Conservation (phyloP, 2,888 invertebrate genomes). For the Nysson spinosus region DNA sequence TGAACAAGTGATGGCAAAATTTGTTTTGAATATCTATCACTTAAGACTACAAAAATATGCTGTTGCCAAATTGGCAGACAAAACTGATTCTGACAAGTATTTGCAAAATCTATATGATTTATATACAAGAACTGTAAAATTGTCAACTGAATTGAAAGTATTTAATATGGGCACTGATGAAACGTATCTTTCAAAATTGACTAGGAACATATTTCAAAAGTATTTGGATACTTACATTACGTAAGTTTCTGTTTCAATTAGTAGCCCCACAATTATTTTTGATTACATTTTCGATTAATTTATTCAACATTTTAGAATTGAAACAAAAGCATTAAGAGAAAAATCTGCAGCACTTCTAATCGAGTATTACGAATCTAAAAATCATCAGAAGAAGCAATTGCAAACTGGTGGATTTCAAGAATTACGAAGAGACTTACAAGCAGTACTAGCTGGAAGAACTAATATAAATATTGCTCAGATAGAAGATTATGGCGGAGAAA, state of each 20-base stretch:
- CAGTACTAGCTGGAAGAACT: constrained; percentile 92
- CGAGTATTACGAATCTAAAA: constrained; percentile 93
- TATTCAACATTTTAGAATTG: constrained; percentile 78
- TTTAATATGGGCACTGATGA: constrained; percentile 90
- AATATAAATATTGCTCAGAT: constrained; percentile 96
- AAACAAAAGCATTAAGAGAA: constrained; percentile 87
- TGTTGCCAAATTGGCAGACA: constrained; percentile 88
- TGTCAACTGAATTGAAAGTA: constrained; percentile 85
- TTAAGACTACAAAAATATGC: constrained; percentile 92
- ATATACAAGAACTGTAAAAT: constrained; percentile 89
- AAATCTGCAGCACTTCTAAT: constrained; percentile 87
- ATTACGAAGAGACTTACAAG: constrained; percentile 94
- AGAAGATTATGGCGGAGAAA: constrained; percentile 98
- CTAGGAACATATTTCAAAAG: constrained; percentile 88
- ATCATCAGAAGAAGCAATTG: constrained; percentile 96
- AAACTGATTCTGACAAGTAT: constrained; percentile 91
- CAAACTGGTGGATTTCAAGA: constrained; percentile 96
- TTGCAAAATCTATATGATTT: constrained; percentile 92
- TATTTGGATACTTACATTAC: constrained; percentile 89
- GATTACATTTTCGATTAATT: background rate
- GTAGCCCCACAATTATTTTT: background rate
- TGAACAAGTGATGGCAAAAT: constrained; percentile 98
- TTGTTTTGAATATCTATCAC: constrained; percentile 96
- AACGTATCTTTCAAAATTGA: constrained; percentile 86
- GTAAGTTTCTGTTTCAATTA: constrained; percentile 71